Evolutionary conservation across 2,888 invertebrate genomes (phyloP), one percentile per base, ranked within the genome.

Genomic region (Hydroisotoma schaefferi): DNA sequence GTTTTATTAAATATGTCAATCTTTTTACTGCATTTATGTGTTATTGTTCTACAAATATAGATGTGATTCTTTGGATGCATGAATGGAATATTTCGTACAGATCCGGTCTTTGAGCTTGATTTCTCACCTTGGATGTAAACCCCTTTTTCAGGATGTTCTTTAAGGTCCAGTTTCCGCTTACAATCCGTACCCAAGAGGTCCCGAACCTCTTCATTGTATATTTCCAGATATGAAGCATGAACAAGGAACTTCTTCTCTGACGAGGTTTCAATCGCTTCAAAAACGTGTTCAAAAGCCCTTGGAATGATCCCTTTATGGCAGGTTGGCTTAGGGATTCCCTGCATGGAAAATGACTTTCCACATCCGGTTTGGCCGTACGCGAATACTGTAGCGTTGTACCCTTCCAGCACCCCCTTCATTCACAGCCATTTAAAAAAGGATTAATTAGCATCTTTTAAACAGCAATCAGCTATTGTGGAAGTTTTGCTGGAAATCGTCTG

Each of bases 291-390:
- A 76, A 93, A 87, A 1, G 90, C 85, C 47, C 87, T 81, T 5
- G 87, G 87, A 71, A 90, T 87, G 67, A 89, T 85, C 0, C 87
- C 84, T 54, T 80, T 78, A 61, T 80, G 78, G 67, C 67, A 77
- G 78, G 73, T 76, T 74, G 76, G 80, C 54, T 80, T 77, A 1
- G 77, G 70, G 26, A 82, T 77, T 8, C 89, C 92, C 75, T 90
- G 90, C 92, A 94, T 94, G 12, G 90, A 88, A 75, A 87, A 90
- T 1, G 90, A 90, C 76, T 93, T 94, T 0, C 93, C 93, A 75
- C 91, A 90, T 0, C 93, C 92, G 0, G 92, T 93, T 78, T 93
- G 93, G 0, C 93, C 93, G 75, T 94, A 94, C 0, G 93, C 93
- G 77, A 94, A 93, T 55, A 94, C 90, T 0, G 93, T 93, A 20